A percentile compares a stretch with the other conserved stretches of the same genome.
Conservation (phyloP, 2,888 invertebrate genomes). For the Rhagonycha lutea region DNA sequence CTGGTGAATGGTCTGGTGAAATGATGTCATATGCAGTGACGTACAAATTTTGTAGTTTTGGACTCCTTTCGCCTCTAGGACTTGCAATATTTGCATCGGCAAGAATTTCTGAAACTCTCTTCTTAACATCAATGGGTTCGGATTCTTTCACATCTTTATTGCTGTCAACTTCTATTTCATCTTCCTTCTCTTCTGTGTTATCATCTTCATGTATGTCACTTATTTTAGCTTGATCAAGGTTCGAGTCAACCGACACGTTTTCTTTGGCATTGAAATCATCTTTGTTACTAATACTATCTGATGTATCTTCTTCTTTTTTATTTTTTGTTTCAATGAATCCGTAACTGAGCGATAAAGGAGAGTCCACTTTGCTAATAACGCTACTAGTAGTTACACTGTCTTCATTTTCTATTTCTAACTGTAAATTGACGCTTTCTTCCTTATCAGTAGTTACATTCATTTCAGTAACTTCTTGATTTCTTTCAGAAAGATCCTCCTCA, state of each 20-base stretch:
- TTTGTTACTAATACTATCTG: background rate
- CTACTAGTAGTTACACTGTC: background rate
- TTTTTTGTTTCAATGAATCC: constrained; percentile 21
- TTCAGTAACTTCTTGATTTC: background rate
- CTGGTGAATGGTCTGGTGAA: constrained; percentile 44
- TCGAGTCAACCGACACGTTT: background rate
- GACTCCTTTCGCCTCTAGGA: constrained; percentile 47
- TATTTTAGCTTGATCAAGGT: background rate
- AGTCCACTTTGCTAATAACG: background rate
- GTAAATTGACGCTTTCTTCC: background rate
- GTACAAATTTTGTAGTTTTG: constrained; percentile 50
- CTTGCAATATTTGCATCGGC: constrained; percentile 42
- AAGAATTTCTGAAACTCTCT: constrained; percentile 51
- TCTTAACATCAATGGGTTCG: constrained; percentile 43
- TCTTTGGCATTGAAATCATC: background rate
- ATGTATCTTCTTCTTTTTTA: background rate
- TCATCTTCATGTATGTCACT: background rate
- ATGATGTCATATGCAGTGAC: constrained; percentile 51
- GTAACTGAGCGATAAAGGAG: constrained; percentile 23
- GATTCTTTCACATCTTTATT: background rate
- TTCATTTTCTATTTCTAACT: constrained; percentile 3
- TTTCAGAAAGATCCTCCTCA: background rate
- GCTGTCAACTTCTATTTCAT: background rate
- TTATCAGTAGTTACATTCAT: background rate
- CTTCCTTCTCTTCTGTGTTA: background rate